Percentiles rank a stretch among this genome's conserved stretches.
These are phyloP conservation scores for Tenthredo amoena DNA, from an alignment of 2,888 invertebrate species.

Conservation along the genomic window DNA sequence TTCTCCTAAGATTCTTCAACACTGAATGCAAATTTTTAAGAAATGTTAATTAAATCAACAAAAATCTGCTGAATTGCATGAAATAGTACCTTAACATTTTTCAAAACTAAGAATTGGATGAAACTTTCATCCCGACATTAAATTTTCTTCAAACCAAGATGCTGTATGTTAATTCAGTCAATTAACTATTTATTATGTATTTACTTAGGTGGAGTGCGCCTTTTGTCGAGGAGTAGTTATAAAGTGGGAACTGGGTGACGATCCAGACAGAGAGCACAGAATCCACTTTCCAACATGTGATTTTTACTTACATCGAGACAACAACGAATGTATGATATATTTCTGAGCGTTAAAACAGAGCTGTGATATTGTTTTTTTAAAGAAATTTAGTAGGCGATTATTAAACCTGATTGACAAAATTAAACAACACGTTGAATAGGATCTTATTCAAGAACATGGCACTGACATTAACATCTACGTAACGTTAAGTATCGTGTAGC, in stretches of 20 bases:
- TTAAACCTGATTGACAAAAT: not conserved
- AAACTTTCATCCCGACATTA: not conserved
- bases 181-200: conserved; percentile 38
- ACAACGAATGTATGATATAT: conserved; percentile 63
- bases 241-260: conserved; percentile 84
- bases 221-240: conserved; percentile 87
- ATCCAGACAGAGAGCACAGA: conserved; percentile 85
- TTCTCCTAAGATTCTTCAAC: too few species aligned
- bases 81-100: too few species aligned
- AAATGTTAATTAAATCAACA: too few species aligned
- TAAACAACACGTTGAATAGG: not conserved
- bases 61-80: too few species aligned
- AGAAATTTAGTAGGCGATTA: not conserved
- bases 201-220: conserved; percentile 85
- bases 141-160: not conserved
- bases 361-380: not conserved
- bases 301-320: conserved; percentile 71
- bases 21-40: too few species aligned
- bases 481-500: not conserved
- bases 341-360: not conserved
- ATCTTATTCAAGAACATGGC: not conserved
- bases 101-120: too few species aligned
- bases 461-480: conserved; percentile 6
- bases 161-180: not conserved
- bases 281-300: conserved; percentile 82